Evolutionary conservation across 1,140 invertebrate genomes (phyloP).

Genomic region (Brachionus manjavacas): DNA sequence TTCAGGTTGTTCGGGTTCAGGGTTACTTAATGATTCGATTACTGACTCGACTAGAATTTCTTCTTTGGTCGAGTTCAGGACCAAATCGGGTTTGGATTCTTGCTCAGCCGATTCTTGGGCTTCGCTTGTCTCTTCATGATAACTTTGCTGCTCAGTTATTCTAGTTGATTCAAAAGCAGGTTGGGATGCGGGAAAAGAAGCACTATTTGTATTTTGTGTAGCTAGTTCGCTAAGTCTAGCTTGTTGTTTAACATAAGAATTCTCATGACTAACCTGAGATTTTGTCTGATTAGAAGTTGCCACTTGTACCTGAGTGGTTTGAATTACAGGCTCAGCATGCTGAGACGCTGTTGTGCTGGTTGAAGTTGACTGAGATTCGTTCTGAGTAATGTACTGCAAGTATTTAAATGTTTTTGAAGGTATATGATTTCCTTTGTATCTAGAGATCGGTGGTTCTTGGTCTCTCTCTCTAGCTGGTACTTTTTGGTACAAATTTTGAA

Average conservation of each 20-base stretch:
- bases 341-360: background rate
- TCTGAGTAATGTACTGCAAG: slow-evolving; percentile 39
- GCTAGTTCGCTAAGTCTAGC: background rate
- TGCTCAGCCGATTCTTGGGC: background rate
- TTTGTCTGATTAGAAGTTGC: background rate
- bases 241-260: slow-evolving; percentile 3
- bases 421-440: slow-evolving; percentile 19
- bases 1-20: background rate
- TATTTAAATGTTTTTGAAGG: slow-evolving; percentile 35
- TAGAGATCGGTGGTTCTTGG: slow-evolving; percentile 6
- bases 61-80: background rate
- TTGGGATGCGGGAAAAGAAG: background rate
- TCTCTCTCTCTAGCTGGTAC: slow-evolving; percentile 38
- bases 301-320: background rate
- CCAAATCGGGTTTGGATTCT: background rate
- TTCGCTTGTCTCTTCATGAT: background rate
- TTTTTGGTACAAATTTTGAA: background rate
- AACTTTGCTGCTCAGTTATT: background rate
- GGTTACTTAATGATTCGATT: background rate
- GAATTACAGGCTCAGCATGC: background rate
- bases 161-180: background rate
- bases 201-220: background rate
- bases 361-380: slow-evolving; percentile 8
- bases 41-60: background rate
- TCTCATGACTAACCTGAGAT: slow-evolving; percentile 9